Conservation (phyloP, 2,888 invertebrate genomes). For the Cistogaster globosa region DNA sequence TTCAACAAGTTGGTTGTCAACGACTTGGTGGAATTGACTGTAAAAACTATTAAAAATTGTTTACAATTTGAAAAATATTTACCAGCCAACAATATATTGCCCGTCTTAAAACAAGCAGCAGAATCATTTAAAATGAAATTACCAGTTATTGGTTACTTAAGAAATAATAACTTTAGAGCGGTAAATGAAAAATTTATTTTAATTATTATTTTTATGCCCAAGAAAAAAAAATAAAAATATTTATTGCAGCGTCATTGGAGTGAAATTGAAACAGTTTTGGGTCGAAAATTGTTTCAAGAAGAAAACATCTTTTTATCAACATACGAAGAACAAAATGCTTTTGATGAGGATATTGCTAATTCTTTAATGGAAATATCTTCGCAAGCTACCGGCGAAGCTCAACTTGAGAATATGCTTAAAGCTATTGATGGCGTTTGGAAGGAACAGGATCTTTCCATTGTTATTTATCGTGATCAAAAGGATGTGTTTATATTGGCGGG, state of each 20-base stretch:
- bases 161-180: conserved; percentile 90
- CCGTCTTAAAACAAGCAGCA: conserved; percentile 89
- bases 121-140: conserved; percentile 91
- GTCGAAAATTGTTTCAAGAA: conserved; percentile 89
- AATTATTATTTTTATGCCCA: neutral
- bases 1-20: conserved; percentile 86
- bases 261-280: conserved; percentile 89
- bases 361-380: conserved; percentile 93
- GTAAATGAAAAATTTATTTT: conserved; percentile 71
- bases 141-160: conserved; percentile 90
- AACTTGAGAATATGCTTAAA: conserved; percentile 90
- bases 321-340: conserved; percentile 89
- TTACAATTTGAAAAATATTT: conserved; percentile 92
- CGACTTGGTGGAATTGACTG: conserved; percentile 87
- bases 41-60: conserved; percentile 88
- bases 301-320: conserved; percentile 87
- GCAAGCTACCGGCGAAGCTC: conserved; percentile 94
- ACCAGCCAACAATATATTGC: conserved; percentile 91
- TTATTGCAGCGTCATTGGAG: conserved; percentile 89
- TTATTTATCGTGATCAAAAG: conserved; percentile 91
- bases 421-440: conserved; percentile 95
- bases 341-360: conserved; percentile 86
- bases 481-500: conserved; percentile 93
- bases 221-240: neutral
- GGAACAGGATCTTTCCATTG: conserved; percentile 89